Conservation (phyloP, 2,888 invertebrate genomes). For the Mesorhabditis belari region DNA sequence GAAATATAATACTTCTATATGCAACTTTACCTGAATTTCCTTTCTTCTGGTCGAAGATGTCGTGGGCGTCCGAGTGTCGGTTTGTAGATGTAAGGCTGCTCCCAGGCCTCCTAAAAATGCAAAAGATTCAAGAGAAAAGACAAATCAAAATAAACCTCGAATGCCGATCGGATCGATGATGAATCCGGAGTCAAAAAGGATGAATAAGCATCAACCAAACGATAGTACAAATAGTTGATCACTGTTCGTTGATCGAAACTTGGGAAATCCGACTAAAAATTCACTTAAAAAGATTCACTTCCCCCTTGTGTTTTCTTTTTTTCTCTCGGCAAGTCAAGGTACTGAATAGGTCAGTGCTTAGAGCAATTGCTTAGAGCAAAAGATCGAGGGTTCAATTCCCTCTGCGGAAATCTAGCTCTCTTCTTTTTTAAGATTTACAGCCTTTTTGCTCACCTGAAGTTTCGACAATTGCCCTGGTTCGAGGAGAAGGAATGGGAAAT, state of each 20-base stretch:
- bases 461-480: conserved; percentile 17
- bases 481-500: conserved; percentile 8
- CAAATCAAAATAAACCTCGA: too few relatives aligned
- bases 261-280: conserved; percentile 4
- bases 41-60: neutral
- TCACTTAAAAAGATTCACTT: too few relatives aligned
- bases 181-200: conserved; percentile 25
- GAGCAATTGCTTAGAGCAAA: too few relatives aligned
- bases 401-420: too few relatives aligned
- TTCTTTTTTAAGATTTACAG: too few relatives aligned
- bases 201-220: conserved; percentile 19
- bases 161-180: too few relatives aligned
- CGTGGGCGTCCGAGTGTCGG: neutral
- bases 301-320: too few relatives aligned
- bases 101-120: neutral
- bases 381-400: too few relatives aligned
- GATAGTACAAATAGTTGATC: conserved; percentile 33
- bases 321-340: too few relatives aligned
- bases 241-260: conserved; percentile 8
- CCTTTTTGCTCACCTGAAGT: neutral
- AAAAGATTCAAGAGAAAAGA: neutral
- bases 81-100: neutral
- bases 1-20: too few relatives aligned
- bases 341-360: too few relatives aligned
- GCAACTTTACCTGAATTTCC: neutral